A percentile compares a stretch with the other conserved stretches of the same genome.
phyloP scores from a whole-genome alignment of 1,140 invertebrate genomes.

The Drosophila navojoa region DNA sequence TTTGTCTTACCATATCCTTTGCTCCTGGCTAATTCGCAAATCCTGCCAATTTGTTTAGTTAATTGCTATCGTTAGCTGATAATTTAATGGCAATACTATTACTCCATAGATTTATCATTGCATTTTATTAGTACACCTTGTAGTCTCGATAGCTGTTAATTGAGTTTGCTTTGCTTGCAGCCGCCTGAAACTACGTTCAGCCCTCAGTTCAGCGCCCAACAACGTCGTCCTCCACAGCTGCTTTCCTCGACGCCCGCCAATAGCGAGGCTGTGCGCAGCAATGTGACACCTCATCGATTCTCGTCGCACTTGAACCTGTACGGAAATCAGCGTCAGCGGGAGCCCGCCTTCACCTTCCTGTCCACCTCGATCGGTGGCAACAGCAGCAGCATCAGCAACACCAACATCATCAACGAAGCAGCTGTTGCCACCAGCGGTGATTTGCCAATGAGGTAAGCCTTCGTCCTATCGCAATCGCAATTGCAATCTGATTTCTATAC shows the following conservation, averaged over 20 bases:
- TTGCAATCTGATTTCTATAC: no score
- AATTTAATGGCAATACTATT: no score
- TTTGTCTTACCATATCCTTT: no score
- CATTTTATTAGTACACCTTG: no score
- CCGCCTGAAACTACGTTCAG: conserved; percentile 35
- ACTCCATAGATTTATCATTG: no score
- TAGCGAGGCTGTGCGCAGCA: conserved; percentile 11
- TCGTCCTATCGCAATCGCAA: neutral
- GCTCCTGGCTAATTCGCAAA: no score
- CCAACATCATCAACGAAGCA: conserved; percentile 33
- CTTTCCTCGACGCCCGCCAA: conserved; percentile 55
- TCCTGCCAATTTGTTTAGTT: no score
- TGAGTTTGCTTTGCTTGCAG: neutral
- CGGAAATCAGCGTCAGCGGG: conserved; percentile 54
- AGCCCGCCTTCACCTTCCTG: conserved; percentile 67
- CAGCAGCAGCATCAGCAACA: conserved; percentile 28
- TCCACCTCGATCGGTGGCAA: conserved; percentile 9
- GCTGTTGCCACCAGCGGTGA: conserved; percentile 68
- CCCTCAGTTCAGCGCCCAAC: conserved; percentile 26
- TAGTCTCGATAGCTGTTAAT: neutral
- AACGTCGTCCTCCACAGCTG: conserved; percentile 48
- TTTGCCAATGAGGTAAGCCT: conserved; percentile 59
- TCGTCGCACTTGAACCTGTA: conserved; percentile 54
- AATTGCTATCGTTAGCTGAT: no score
- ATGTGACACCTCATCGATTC: conserved; percentile 47